A percentile compares a stretch with the other conserved stretches of the same genome.
Conservation (phyloP, 2,113 vertebrate species). For the Laticauda colubrina region DNA sequence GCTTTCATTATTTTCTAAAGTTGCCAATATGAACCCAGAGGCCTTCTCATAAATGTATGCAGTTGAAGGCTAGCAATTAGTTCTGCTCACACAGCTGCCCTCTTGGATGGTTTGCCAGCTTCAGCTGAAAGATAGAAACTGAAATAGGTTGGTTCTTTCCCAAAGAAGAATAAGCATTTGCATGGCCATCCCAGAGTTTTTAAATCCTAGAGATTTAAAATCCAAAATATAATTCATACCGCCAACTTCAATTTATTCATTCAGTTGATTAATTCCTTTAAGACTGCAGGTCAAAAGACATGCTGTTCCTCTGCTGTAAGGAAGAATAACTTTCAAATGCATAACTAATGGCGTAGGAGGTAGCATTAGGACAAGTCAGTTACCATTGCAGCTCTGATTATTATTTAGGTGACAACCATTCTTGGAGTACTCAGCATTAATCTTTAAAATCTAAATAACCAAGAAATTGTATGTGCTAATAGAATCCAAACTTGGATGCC, state of each 20-base stretch:
- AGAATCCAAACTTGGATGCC: slow-evolving; percentile 10
- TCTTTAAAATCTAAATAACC: slow-evolving; percentile 12
- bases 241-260: neutral
- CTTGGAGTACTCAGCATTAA: neutral
- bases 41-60: neutral
- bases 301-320: neutral
- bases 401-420: slow-evolving; percentile 20
- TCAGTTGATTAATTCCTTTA: slow-evolving; percentile 7
- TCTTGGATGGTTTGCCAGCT: neutral
- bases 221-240: neutral
- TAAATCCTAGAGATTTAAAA: neutral
- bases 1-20: neutral
- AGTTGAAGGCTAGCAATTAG: neutral
- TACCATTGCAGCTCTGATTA: neutral
- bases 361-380: neutral
- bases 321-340: neutral
- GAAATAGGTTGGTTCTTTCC: neutral
- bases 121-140: neutral
- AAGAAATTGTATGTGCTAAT: slow-evolving; percentile 7
- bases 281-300: neutral
- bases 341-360: neutral
- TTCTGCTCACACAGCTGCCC: neutral
- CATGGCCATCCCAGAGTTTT: neutral
- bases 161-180: neutral
- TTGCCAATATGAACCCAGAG: neutral